Conservation (phyloP, 2,113 vertebrate genomes). For the Oreocharis arfaki region DNA sequence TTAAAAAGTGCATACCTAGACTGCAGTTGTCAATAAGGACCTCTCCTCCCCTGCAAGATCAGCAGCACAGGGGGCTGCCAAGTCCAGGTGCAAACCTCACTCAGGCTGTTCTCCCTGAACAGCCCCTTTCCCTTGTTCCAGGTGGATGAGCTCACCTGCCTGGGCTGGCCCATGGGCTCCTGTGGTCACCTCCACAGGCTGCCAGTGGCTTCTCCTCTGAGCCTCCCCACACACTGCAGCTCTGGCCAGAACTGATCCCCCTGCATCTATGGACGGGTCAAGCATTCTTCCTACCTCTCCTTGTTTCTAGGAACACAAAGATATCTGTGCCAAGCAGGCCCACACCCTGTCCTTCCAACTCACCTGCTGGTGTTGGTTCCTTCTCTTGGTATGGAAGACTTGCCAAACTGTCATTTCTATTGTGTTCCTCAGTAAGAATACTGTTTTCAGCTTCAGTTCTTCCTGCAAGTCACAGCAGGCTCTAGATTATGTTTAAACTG, state of each 20-base stretch:
- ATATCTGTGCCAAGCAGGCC: not conserved
- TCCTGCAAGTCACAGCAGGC: not conserved
- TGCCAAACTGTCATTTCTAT: not conserved
- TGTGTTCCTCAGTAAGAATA: not conserved
- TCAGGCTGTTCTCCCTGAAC: not conserved
- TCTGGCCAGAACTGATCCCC: not conserved
- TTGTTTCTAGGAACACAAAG: not conserved
- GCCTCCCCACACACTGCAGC: rapidly evolving
- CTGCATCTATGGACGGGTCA: rapidly evolving
- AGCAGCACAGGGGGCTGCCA: not conserved
- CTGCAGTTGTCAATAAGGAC: rapidly evolving
- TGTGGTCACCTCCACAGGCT: not conserved
- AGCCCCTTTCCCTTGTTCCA: not conserved
- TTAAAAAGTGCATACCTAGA: not conserved
- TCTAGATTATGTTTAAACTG: not conserved
- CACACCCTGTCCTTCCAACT: not conserved
- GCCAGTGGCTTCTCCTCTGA: not conserved
- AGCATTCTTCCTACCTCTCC: not conserved
- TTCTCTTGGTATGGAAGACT: not conserved
- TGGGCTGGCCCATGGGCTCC: rapidly evolving
- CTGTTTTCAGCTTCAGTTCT: not conserved
- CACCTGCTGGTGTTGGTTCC: not conserved
- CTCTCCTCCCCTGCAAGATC: not conserved
- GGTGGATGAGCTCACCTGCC: not conserved
- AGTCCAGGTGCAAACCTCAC: rapidly evolving